Conservation (phyloP, 2,797 vertebrate species). For the Enteromius fasciolatus region DNA sequence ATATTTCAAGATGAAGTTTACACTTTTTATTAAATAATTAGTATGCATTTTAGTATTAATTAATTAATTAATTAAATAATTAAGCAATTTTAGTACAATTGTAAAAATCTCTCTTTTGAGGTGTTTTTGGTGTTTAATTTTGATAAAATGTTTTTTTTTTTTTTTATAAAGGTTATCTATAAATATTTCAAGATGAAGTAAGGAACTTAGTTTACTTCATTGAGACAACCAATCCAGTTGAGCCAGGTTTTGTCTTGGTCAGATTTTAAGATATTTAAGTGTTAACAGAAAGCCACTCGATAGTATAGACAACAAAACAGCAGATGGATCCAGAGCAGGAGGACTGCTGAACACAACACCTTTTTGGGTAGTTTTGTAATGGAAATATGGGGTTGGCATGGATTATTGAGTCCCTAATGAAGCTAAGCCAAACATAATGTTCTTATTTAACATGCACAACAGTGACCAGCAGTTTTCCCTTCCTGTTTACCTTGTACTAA, state of each 20-base stretch:
- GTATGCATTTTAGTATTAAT: no score
- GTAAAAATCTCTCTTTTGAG: not conserved
- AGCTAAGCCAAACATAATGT: slow-evolving; percentile 2
- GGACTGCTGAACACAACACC: not conserved
- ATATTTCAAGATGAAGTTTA: not conserved
- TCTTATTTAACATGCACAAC: slow-evolving; percentile 1
- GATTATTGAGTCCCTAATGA: not conserved
- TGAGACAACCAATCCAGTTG: not conserved
- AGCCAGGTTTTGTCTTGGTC: not conserved
- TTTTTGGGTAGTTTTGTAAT: not conserved
- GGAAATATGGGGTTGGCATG: not conserved
- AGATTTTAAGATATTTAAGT: not conserved
- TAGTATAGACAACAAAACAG: not conserved
- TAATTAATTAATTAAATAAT: no score
- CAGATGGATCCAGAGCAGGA: not conserved
- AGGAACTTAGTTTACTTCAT: not conserved
- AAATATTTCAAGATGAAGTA: not conserved
- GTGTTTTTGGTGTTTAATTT: not conserved
- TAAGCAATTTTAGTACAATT: not conserved
- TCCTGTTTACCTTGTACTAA: not conserved
- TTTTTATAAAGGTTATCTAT: not conserved
- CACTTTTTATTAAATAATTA: not conserved
- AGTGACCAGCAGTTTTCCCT: slow-evolving; percentile 7
- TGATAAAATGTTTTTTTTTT: slow-evolving; percentile 27
- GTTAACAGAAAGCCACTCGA: not conserved